phyloP scores from a whole-genome alignment of 2,113 vertebrate genomes.

The Echinops telfairi region DNA sequence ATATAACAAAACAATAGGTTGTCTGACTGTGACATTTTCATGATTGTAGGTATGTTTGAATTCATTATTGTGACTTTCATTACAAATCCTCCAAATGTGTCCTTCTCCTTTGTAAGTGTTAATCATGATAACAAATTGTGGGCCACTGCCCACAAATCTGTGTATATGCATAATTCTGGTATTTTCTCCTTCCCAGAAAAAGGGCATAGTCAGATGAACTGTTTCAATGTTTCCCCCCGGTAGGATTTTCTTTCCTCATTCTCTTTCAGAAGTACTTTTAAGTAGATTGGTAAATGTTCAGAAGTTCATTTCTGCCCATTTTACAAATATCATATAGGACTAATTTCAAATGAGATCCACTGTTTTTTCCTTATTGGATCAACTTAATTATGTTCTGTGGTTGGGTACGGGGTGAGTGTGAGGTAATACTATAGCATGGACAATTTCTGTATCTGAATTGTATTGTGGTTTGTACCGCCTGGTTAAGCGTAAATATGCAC shows the following conservation, averaged over 20 bases:
- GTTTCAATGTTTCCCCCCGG: no score
- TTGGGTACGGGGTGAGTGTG: accelerated
- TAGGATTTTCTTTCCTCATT: no score
- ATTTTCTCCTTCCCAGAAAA: not conserved
- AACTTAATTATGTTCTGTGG: not conserved
- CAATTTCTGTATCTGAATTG: accelerated
- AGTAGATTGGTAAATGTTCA: accelerated
- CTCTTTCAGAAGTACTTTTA: no score
- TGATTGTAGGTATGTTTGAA: no score
- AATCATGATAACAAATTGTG: no score
- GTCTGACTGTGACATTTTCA: no score
- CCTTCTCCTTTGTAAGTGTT: accelerated
- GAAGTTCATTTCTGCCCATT: accelerated
- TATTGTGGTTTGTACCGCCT: not conserved
- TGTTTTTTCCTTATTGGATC: accelerated
- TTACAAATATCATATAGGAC: accelerated
- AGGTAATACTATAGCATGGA: accelerated
- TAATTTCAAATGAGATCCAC: not conserved
- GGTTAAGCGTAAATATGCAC: not conserved
- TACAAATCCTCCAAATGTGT: accelerated
- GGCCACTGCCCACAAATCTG: accelerated
- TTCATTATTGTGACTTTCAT: no score
- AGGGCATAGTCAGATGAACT: no score
- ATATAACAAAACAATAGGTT: no score
- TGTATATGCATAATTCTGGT: accelerated